phyloP scores from a whole-genome alignment of 2,888 invertebrate species.

The Zonitis immaculata region DNA sequence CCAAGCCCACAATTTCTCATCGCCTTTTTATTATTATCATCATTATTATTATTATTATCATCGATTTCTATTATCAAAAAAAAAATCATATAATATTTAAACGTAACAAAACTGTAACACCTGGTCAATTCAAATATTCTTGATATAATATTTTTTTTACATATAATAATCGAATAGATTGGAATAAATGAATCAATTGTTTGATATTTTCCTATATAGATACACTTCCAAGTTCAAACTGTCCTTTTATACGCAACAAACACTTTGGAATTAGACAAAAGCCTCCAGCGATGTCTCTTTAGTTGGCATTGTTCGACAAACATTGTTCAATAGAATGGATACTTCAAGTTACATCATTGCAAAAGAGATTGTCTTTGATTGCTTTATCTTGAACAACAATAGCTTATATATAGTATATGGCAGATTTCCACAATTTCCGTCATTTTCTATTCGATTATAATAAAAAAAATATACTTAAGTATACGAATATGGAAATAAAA shows the following conservation, averaged over 20 bases:
- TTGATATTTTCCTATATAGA: conserved; percentile 40
- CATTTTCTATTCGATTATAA: not conserved
- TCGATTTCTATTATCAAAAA: not conserved
- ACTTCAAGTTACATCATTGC: conserved; percentile 51
- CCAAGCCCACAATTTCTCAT: conserved; percentile 6
- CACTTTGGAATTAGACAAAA: conserved; percentile 45
- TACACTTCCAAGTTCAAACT: conserved; percentile 45
- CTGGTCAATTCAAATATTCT: not conserved
- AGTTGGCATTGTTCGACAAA: conserved; percentile 45
- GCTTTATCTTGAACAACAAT: conserved; percentile 40
- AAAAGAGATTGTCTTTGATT: conserved; percentile 47
- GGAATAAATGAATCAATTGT: conserved; percentile 19
- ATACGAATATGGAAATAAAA: too few species aligned
- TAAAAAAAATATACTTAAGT: not conserved
- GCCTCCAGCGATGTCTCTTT: conserved; percentile 48
- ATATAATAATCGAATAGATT: not conserved
- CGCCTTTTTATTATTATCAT: not conserved
- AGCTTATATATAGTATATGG: conserved; percentile 12
- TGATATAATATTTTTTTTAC: not conserved
- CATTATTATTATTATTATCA: too few species aligned
- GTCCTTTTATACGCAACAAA: conserved; percentile 47
- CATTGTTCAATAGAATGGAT: conserved; percentile 47
- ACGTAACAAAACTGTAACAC: not conserved
- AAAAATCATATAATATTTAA: not conserved
- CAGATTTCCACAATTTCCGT: not conserved